These are phyloP conservation scores for Ischnura elegans DNA, from an alignment of 2,888 invertebrate genomes.

Conservation along the genomic window DNA sequence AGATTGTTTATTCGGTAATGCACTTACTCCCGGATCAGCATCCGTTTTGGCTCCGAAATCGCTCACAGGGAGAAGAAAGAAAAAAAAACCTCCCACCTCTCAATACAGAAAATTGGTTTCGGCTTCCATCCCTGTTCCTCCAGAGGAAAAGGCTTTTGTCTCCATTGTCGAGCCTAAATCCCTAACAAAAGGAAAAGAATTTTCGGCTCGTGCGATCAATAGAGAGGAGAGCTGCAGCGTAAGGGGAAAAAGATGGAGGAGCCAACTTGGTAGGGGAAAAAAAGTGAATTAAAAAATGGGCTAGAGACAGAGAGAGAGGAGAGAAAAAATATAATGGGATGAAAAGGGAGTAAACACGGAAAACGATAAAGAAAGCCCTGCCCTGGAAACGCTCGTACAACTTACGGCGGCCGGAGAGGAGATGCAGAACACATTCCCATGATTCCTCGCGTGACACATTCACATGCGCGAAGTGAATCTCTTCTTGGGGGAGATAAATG, in stretches of 20 bases:
- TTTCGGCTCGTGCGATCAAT: background rate
- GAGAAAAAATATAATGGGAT: background rate
- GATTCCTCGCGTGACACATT: slow-evolving; percentile 31
- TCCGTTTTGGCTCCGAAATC: background rate
- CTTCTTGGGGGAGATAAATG: background rate
- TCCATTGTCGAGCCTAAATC: slow-evolving; percentile 26
- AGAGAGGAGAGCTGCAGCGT: background rate
- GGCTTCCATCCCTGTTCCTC: background rate
- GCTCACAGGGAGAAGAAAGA: background rate
- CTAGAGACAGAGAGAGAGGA: too few species aligned
- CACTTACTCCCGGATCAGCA: slow-evolving; percentile 1
- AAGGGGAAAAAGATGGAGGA: background rate
- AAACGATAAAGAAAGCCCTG: slow-evolving; percentile 20
- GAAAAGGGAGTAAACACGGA: background rate
- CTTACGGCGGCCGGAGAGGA: background rate
- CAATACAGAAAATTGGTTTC: slow-evolving; percentile 31
- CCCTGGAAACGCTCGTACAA: background rate
- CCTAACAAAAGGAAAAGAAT: slow-evolving; percentile 2
- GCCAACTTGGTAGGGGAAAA: background rate
- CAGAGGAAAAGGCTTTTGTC: background rate
- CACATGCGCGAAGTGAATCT: slow-evolving; percentile 21
- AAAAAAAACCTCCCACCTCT: background rate
- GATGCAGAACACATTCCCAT: slow-evolving; percentile 20
- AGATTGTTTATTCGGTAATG: background rate
- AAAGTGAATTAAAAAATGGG: slow-evolving; percentile 13